Percentiles rank a stretch among this genome's conserved stretches.
Conservation (phyloP, 2,888 invertebrate species). For the Hermaeophaga mercurialis region DNA sequence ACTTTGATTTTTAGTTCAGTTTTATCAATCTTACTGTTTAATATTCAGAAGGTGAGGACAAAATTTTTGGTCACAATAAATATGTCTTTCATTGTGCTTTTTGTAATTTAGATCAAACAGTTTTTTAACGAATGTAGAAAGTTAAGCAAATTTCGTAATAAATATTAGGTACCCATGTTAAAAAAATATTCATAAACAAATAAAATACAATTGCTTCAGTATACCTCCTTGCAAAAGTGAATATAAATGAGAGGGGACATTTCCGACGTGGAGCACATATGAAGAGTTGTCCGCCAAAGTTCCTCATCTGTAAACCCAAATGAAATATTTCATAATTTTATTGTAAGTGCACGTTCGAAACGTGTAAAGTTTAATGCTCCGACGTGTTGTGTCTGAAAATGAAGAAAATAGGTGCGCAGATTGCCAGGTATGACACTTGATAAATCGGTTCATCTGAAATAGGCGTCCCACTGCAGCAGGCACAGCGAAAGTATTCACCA, state of each 20-base stretch:
- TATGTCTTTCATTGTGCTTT: too few species aligned
- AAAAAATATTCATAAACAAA: too few species aligned
- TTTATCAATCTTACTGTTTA: too few species aligned
- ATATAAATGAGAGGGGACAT: background rate
- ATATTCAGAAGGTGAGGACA: too few species aligned
- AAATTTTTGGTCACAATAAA: too few species aligned
- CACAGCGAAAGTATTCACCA: conserved; percentile 46
- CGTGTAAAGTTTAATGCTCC: conserved; percentile 31
- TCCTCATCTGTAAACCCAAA: conserved; percentile 11
- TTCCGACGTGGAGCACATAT: background rate
- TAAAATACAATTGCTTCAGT: too few species aligned
- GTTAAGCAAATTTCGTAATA: too few species aligned
- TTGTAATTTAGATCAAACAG: too few species aligned
- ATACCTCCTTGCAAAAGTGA: background rate
- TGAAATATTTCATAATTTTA: conserved; percentile 31
- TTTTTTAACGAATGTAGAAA: too few species aligned
- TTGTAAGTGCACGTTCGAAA: conserved; percentile 25
- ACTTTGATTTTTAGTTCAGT: too few species aligned
- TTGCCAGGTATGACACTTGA: conserved; percentile 49
- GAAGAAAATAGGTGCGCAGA: conserved; percentile 41
- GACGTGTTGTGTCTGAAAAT: conserved; percentile 32
- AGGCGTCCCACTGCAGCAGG: conserved; percentile 46
- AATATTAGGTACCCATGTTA: too few species aligned
- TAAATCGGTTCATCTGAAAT: conserved; percentile 51
- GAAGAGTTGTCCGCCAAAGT: conserved; percentile 8